Conservation (phyloP, 2,113 vertebrate genomes). For the Ardeotis arabs region DNA sequence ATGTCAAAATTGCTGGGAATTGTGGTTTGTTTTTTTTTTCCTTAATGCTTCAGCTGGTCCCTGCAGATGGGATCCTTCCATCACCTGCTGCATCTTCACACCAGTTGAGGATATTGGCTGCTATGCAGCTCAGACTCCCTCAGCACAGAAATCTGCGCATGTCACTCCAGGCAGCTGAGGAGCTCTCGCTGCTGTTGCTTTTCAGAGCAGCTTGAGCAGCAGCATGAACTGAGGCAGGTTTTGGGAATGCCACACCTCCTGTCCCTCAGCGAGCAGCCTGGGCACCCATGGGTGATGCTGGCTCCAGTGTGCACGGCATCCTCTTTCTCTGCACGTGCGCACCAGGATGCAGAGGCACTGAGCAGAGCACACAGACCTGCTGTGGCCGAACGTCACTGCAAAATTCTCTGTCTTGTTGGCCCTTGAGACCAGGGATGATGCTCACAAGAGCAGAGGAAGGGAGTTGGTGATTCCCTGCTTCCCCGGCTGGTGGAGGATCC, state of each 20-base stretch:
- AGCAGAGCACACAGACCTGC: not conserved
- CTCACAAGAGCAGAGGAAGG: not conserved
- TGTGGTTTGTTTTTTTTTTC: fast-evolving
- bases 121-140: not conserved
- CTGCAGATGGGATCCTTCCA: not conserved
- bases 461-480: not conserved
- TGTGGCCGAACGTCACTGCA: not conserved
- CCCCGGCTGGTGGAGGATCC: not conserved
- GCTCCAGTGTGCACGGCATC: not conserved
- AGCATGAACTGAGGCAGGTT: not conserved
- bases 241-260: not conserved
- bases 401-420: not conserved
- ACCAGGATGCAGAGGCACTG: not conserved
- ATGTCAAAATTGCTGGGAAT: not conserved
- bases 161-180: not conserved
- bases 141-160: fast-evolving
- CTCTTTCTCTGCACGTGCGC: too few species aligned
- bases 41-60: not conserved
- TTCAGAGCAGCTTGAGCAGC: not conserved
- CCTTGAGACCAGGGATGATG: not conserved
- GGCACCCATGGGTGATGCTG: not conserved
- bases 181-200: not conserved
- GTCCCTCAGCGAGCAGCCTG: fast-evolving
- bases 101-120: not conserved
- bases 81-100: not conserved